phyloP scores from a whole-genome alignment of 2,113 vertebrate species.

The Dryoscopus gambensis region DNA sequence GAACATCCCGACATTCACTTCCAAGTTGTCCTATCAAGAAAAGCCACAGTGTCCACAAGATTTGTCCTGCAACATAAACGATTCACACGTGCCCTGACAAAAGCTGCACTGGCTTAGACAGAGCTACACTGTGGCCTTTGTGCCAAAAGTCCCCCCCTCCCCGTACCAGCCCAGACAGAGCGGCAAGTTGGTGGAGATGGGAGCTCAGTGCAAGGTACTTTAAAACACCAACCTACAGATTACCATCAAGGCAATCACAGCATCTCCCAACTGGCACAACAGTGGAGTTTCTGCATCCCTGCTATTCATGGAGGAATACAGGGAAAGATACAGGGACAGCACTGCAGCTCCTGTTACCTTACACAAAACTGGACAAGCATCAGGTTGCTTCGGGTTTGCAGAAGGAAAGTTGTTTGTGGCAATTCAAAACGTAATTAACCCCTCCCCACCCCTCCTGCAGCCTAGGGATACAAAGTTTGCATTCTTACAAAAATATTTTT shows the following conservation, averaged over 20 bases:
- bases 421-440: neutral
- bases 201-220: neutral
- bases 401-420: neutral
- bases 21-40: neutral
- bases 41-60: neutral
- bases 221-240: neutral
- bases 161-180: neutral
- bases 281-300: neutral
- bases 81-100: neutral
- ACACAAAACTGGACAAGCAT: rapidly evolving
- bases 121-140: neutral
- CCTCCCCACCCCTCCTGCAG: rapidly evolving
- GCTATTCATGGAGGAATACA: neutral
- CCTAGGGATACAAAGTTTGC: neutral
- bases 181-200: neutral
- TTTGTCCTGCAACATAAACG: neutral
- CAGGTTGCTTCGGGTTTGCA: neutral
- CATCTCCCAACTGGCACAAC: neutral
- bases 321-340: neutral
- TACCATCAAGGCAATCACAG: neutral
- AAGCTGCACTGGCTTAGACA: neutral
- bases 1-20: neutral
- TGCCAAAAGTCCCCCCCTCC: neutral
- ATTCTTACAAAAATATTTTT: neutral
- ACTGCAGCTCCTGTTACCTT: neutral